Evolutionary conservation across 2,888 invertebrate genomes (phyloP), one percentile per base, ranked within the genome.

Genomic region (Thymelicus sylvestris): DNA sequence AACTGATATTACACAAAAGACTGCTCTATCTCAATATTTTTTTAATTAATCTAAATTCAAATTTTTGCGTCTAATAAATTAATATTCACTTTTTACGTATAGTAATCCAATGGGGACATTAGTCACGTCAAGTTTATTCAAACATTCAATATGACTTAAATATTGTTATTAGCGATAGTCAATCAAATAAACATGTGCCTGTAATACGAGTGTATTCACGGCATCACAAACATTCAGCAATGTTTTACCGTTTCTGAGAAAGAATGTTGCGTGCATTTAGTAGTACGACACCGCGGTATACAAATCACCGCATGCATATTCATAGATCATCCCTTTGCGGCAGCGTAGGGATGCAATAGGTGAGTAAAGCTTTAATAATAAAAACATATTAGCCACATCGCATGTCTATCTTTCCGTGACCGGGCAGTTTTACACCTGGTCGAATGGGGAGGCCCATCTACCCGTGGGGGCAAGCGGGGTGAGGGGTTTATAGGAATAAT

Each of bases 351-450:
- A 89, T 89, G 90, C 87, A 86, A 87, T 88, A 87, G 83, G 84
- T 63, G 68, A 68, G 68, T 87, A 85, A 84, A 84, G 83, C 84
- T 90, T 90, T 91, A 89, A 92, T 91, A 92, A 91, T 91, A 90
- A 90, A 92, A 92, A 91, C 91, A 90, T 93, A 93, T 93, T 92
- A 92, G 91, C 88, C 87, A 86, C 91, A 92, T 93, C 86, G 92
- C 92, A 92, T 92, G 93, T 91, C 90, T 87, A 87, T 87, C 84
- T 89, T 91, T 92, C 87, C 93, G 93, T 93, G 93, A 93, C 92
- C 86, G 86, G 86, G 89, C 92, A 91, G 91, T 92, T 93, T 93
- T 92, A 92, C 93, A 93, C 93, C 93, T 93, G 93, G 93, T 82
- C 85, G 79, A 83, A 79, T 81, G 80, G 88, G 85, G 86, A 83